Conservation (phyloP, 37 sponge, comb jelly and placozoan species). For the Agelas oroides region DNA sequence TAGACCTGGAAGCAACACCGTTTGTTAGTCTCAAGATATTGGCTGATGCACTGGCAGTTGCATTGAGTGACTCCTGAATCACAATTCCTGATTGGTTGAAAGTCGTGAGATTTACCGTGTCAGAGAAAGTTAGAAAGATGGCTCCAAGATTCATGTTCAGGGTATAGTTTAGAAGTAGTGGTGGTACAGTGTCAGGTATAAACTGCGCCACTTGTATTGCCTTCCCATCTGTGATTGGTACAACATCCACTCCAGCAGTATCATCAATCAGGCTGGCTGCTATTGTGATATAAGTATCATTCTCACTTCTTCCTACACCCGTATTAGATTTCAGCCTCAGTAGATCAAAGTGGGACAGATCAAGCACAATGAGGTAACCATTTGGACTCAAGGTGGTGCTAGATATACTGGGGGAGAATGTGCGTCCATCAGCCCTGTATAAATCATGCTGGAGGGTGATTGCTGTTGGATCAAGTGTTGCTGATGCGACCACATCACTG, state of each 20-base stretch:
- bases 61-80: slow-evolving; percentile 50
- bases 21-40: slow-evolving; percentile 56
- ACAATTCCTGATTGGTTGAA: slow-evolving; percentile 65
- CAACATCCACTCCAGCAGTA: slow-evolving; percentile 77
- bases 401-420: slow-evolving; percentile 61
- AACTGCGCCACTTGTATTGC: slow-evolving; percentile 61
- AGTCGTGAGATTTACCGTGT: slow-evolving; percentile 86
- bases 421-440: slow-evolving; percentile 39
- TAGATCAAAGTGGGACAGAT: slow-evolving; percentile 84
- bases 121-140: slow-evolving; percentile 79
- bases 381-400: slow-evolving; percentile 79
- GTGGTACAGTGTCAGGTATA: slow-evolving; percentile 75
- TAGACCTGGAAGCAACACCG: slow-evolving; percentile 52
- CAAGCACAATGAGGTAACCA: slow-evolving; percentile 78
- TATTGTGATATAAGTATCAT: slow-evolving; percentile 85
- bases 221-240: slow-evolving; percentile 89
- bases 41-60: slow-evolving; percentile 6
- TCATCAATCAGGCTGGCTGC: slow-evolving; percentile 85
- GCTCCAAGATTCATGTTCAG: slow-evolving; percentile 76
- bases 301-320: slow-evolving; percentile 68
- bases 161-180: slow-evolving; percentile 70
- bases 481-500: slow-evolving; percentile 82
- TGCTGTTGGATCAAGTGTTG: slow-evolving; percentile 77
- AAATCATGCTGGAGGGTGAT: slow-evolving; percentile 82
- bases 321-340: slow-evolving; percentile 80